These are phyloP conservation scores for Manacus vitellinus DNA, from an alignment of 2,113 vertebrate genomes.

Conservation along the genomic window DNA sequence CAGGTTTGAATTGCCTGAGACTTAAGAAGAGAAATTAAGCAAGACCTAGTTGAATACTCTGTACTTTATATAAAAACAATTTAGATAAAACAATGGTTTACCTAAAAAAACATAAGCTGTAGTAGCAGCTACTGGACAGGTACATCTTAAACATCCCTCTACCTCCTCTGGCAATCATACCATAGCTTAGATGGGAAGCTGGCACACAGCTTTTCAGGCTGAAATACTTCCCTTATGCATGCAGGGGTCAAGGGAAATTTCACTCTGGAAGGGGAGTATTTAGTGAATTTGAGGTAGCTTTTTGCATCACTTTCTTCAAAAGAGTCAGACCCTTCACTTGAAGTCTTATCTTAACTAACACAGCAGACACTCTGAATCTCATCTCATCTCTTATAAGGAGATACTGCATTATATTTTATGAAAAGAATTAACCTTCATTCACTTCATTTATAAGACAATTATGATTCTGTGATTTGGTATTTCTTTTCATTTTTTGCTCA, in stretches of 20 bases:
- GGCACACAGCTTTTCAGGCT: not conserved
- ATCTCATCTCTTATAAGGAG: not conserved
- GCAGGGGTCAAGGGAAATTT: not conserved
- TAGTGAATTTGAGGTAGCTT: not conserved
- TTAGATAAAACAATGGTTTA: not conserved
- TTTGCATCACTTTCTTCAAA: not conserved
- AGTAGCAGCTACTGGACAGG: not conserved
- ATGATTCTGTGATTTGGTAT: not conserved
- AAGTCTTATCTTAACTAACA: not conserved
- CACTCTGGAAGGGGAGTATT: not conserved
- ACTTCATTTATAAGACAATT: not conserved
- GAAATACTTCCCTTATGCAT: not conserved
- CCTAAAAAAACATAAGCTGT: not conserved
- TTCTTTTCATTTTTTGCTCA: not conserved
- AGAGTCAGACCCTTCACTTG: no score
- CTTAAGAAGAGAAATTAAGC: not conserved
- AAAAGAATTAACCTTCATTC: not conserved
- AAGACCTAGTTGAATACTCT: not conserved
- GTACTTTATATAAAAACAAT: not conserved
- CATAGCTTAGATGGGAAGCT: not conserved
- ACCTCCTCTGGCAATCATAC: not conserved
- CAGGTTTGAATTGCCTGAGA: not conserved
- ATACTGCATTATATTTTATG: not conserved
- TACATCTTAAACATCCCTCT: not conserved
- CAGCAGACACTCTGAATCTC: not conserved